These are phyloP conservation scores for Caenorhabditis sinica DNA, from an alignment of 2,888 invertebrate species.

Conservation along the genomic window DNA sequence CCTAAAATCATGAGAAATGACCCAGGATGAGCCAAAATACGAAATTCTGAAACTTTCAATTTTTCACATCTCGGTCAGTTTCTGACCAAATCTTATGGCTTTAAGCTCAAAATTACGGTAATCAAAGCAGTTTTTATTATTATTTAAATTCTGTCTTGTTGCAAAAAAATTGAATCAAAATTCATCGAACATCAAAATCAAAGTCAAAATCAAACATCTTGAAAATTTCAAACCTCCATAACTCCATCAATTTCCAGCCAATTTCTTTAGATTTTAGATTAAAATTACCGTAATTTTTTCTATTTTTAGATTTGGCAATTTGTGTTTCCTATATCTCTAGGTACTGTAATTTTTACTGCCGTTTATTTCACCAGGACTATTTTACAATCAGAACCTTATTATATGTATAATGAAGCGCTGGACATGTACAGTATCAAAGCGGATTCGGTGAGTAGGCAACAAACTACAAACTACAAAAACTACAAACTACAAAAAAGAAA, in stretches of 20 bases:
- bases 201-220: too few relatives aligned
- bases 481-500: too few relatives aligned
- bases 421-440: constrained; percentile 46
- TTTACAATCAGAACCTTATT: constrained; percentile 29
- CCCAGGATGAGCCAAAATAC: too few relatives aligned
- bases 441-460: constrained; percentile 19
- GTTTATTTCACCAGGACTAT: constrained; percentile 38
- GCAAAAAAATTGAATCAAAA: background rate
- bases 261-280: too few relatives aligned
- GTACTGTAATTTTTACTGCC: background rate
- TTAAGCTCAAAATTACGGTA: background rate
- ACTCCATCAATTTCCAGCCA: too few relatives aligned
- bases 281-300: too few relatives aligned
- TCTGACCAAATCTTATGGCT: too few relatives aligned
- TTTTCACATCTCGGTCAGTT: too few relatives aligned
- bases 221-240: background rate
- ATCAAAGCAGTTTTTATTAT: background rate
- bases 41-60: background rate
- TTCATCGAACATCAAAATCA: too few relatives aligned
- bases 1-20: too few relatives aligned
- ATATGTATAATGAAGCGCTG: constrained; percentile 31
- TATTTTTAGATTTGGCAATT: constrained; percentile 42
- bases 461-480: too few relatives aligned
- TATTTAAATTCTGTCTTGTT: background rate
- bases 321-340: constrained; percentile 17